Conservation (phyloP, 2,113 vertebrate genomes). For the Sardina pilchardus region DNA sequence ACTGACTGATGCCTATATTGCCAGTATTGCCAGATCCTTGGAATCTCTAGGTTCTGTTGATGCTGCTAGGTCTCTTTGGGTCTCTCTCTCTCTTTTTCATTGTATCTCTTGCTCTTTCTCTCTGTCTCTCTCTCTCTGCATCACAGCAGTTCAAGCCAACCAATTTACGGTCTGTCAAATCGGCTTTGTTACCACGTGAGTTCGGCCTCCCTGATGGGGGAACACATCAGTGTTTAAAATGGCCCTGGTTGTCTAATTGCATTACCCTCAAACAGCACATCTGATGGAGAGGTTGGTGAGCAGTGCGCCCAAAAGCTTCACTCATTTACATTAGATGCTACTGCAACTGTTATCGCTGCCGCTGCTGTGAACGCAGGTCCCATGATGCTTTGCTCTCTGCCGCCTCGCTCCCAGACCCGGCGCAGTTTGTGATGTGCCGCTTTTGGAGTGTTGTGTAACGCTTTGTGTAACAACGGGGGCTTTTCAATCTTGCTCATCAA, state of each 20-base stretch:
- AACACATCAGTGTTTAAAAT: constrained; percentile 49
- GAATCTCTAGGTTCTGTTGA: neutral
- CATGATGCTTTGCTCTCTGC: constrained; percentile 8
- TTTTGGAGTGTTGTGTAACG: neutral
- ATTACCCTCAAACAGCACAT: constrained; percentile 49
- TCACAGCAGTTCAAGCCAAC: constrained; percentile 23
- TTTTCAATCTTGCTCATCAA: neutral
- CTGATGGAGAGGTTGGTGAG: constrained; percentile 45
- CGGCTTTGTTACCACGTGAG: constrained; percentile 44
- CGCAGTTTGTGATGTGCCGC: neutral
- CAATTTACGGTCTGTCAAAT: constrained; percentile 48
- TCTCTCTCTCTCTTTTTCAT: neutral
- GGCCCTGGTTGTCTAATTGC: constrained; percentile 44
- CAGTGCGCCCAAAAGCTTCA: constrained; percentile 34
- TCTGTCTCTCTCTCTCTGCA: neutral
- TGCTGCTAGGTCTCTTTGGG: neutral
- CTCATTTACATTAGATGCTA: constrained; percentile 30
- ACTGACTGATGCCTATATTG: neutral
- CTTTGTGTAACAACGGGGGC: neutral
- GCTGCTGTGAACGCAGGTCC: neutral
- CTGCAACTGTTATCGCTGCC: neutral
- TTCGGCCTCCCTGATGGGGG: constrained; percentile 38
- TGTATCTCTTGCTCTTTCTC: constrained; percentile 8
- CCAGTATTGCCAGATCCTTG: neutral
- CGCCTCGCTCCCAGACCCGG: neutral